Conservation (phyloP, 2,113 vertebrate genomes). For the Petrocephalus microphthalmus region DNA sequence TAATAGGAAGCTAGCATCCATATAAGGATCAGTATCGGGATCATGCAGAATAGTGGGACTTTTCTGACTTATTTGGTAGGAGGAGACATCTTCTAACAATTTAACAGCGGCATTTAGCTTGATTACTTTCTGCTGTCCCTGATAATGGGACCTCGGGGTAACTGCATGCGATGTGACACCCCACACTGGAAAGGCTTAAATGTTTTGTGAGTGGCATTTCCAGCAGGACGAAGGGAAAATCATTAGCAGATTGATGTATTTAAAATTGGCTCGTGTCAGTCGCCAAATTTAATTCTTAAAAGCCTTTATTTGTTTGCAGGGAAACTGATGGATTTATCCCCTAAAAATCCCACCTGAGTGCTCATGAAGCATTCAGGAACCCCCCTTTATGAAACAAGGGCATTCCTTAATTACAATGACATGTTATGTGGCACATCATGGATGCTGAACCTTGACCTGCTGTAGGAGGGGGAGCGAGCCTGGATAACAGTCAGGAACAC, state of each 20-base stretch:
- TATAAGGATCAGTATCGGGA: background rate
- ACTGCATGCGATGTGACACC: background rate
- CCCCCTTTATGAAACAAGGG: background rate
- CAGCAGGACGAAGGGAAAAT: constrained; percentile 10
- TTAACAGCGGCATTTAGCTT: background rate
- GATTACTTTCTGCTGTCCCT: background rate
- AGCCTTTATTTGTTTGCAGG: constrained; percentile 21
- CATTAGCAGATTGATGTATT: constrained; percentile 26
- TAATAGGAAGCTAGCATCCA: background rate
- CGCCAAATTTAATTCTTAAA: background rate
- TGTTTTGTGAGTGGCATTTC: background rate
- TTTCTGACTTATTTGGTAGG: background rate
- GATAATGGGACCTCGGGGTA: background rate
- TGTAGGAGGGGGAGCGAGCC: background rate
- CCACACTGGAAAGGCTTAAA: background rate
- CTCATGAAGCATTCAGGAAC: constrained; percentile 19
- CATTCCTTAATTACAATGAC: background rate
- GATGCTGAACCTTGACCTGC: background rate
- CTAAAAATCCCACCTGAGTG: constrained; percentile 18
- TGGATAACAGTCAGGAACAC: background rate
- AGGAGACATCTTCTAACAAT: background rate
- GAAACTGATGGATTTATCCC: constrained; percentile 27
- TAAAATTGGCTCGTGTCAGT: constrained; percentile 29
- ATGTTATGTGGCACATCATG: background rate
- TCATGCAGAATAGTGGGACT: background rate